phyloP scores from a whole-genome alignment of 2,888 invertebrate genomes.

The Brachyptera putata region DNA sequence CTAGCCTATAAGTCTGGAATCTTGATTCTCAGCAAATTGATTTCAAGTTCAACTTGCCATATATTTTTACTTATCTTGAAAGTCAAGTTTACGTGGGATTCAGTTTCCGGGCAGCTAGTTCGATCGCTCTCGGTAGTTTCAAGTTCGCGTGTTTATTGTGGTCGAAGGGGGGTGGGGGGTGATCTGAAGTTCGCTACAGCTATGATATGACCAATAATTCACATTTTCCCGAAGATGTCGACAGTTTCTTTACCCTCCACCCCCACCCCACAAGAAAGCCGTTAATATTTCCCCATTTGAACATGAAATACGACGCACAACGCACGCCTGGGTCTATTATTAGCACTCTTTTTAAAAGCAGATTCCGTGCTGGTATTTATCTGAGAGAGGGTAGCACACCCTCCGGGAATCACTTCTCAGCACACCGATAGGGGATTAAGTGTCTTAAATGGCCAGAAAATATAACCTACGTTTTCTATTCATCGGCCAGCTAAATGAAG shows the following conservation, averaged over 20 bases:
- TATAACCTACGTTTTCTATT: not conserved
- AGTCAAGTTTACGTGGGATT: not conserved
- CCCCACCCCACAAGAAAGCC: not conserved
- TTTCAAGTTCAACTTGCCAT: not conserved
- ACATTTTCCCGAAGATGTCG: not conserved
- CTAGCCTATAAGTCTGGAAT: not conserved
- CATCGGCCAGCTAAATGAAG: too few species aligned
- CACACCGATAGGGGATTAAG: not conserved
- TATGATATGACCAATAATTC: too few species aligned
- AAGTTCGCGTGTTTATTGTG: too few species aligned
- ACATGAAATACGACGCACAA: not conserved
- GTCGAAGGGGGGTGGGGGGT: too few species aligned
- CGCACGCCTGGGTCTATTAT: not conserved
- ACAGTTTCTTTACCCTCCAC: not conserved
- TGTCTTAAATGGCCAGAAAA: not conserved
- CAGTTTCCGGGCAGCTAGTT: too few species aligned
- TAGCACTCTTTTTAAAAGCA: not conserved
- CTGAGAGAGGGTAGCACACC: not conserved
- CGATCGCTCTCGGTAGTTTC: too few species aligned
- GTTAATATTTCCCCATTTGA: not conserved
- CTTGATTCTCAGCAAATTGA: not conserved
- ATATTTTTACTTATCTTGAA: constrained; percentile 1
- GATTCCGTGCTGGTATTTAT: not conserved
- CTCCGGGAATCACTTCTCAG: constrained; percentile 6
- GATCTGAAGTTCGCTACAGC: too few species aligned